These are phyloP conservation scores for Ichneumoninae sp. DNA, from an alignment of 2,888 invertebrate species.

Conservation along the genomic window DNA sequence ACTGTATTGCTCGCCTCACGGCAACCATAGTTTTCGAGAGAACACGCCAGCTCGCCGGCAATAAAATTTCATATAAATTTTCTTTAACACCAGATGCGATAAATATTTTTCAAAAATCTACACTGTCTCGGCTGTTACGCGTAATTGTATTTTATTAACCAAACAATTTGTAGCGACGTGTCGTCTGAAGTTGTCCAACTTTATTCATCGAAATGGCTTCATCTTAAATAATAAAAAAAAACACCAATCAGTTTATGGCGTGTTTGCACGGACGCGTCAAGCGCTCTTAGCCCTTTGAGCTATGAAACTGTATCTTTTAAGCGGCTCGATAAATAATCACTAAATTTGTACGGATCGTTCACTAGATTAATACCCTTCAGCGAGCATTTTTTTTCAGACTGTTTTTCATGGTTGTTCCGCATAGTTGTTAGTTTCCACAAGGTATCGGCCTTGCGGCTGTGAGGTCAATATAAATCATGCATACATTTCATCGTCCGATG, in stretches of 20 bases:
- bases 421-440: neutral
- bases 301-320: neutral
- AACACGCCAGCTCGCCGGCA: constrained; percentile 2
- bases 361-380: neutral
- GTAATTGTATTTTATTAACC: constrained; percentile 4
- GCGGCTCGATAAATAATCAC: no score
- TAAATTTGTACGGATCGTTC: no score
- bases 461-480: neutral
- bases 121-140: no score
- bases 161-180: neutral
- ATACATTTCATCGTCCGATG: neutral
- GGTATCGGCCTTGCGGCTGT: neutral
- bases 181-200: neutral
- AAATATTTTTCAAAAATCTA: neutral
- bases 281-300: no score
- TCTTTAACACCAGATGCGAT: neutral
- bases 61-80: constrained; percentile 46
- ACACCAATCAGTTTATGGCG: neutral
- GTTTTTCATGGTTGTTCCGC: neutral
- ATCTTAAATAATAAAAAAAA: neutral
- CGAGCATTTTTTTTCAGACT: neutral
- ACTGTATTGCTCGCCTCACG: constrained; percentile 6
- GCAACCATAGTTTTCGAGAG: constrained; percentile 1
- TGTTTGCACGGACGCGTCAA: neutral
- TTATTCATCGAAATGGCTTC: neutral